Conservation (phyloP, 2,797 vertebrate genomes). For the Typhlichthys eigenmanni region DNA sequence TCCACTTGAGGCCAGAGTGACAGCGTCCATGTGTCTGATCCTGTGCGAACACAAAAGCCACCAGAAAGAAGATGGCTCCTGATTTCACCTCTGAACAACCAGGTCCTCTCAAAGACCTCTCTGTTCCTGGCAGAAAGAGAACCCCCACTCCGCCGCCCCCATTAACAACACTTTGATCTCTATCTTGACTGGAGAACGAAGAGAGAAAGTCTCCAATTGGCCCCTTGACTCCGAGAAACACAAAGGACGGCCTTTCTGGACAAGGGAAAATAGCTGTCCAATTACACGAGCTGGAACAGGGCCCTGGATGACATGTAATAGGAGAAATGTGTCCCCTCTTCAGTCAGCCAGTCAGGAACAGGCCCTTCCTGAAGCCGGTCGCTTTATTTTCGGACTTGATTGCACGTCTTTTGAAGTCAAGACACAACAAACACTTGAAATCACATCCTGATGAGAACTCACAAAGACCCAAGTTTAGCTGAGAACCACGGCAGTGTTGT, state of each 20-base stretch:
- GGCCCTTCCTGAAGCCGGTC: slow-evolving; percentile 10
- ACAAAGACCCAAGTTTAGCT: neutral
- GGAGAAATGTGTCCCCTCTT: slow-evolving; percentile 4
- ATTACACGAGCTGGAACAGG: slow-evolving; percentile 49
- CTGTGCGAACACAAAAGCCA: slow-evolving; percentile 10
- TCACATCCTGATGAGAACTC: slow-evolving; percentile 24
- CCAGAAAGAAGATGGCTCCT: slow-evolving; percentile 26
- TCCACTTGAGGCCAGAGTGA: slow-evolving; percentile 27
- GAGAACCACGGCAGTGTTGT: neutral
- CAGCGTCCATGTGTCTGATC: slow-evolving; percentile 24
- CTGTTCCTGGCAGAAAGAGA: slow-evolving; percentile 18
- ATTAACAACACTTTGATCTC: slow-evolving; percentile 50
- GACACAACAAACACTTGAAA: slow-evolving; percentile 11
- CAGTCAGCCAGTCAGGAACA: slow-evolving; percentile 28
- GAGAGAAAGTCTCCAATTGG: slow-evolving; percentile 39
- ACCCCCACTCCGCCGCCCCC: no score
- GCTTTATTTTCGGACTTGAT: slow-evolving; percentile 22
- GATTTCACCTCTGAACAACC: neutral
- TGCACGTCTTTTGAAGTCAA: slow-evolving; percentile 16
- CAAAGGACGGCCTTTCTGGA: slow-evolving; percentile 54
- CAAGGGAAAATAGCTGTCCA: slow-evolving; percentile 42
- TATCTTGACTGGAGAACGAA: slow-evolving; percentile 33
- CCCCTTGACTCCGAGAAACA: slow-evolving; percentile 40
- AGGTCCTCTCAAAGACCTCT: slow-evolving; percentile 33
- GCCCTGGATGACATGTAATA: slow-evolving; percentile 18